Evolutionary conservation across 2,888 invertebrate species (phyloP), one percentile per base, ranked within the genome.

Genomic region (Drosophila paramelanica): DNA sequence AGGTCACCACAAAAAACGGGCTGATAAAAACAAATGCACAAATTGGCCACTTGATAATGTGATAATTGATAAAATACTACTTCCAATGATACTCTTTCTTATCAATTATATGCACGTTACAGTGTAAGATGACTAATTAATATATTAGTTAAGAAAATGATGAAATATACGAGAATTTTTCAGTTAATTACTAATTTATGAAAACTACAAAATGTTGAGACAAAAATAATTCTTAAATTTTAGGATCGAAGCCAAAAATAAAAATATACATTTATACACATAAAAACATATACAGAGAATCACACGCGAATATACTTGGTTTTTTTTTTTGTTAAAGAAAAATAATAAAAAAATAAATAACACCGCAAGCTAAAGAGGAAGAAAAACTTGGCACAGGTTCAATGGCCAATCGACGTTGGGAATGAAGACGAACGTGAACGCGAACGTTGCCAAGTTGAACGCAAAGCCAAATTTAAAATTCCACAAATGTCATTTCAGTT

Each of bases 371-470:
- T 41, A 61, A 68, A 39, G 27, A 36, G 50, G 27, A 60, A 67
- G 62, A 58, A 83, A 86, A 67, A 73, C 85, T 90, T 90, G 90
- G 90, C 90, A 90, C 69, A 83, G 77, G 90, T 90, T 90, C 90
- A 90, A 90, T 89, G 90, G 81, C 89, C 90, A 89, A 82, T 57
- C 52, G 69, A 31, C 31, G 75, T 23, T 38, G 10, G 10, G 20
- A 42, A 14, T 36, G 64, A 53, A 39, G 66, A 41, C 31, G n/a
- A 43, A 47, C 67, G 50, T 47, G 25, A 43, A 53, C 25, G 31
- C 38, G 53, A 65, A 53, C 55, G 43, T 57, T 67, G 73, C 74
- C 62, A 67, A 56, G 59, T 17, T 17, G 57, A 66, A 62, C 77
- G 59, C 64, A 61, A 87, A 84, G 72, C 68, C 79, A 70, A 82